phyloP scores from a whole-genome alignment of 1,140 invertebrate species.

The Drosophila seguyi region DNA sequence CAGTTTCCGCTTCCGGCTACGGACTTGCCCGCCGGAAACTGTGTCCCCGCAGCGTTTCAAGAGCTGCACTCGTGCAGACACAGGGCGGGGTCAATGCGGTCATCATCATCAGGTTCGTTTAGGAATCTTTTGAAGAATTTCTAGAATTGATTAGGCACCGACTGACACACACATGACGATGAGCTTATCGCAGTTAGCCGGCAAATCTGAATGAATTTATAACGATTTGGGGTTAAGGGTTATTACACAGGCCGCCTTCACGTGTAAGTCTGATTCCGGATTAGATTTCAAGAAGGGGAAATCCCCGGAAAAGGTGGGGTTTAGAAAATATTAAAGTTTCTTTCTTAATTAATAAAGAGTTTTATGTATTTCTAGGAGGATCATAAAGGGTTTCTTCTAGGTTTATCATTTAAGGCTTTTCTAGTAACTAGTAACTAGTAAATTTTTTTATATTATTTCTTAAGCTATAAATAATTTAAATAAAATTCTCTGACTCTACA shows the following conservation, averaged over 20 bases:
- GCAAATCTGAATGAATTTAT: slow-evolving; percentile 32
- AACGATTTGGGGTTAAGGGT: neutral
- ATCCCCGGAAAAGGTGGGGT: neutral
- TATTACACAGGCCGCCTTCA: slow-evolving; percentile 8
- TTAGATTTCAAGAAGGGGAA: slow-evolving; percentile 9
- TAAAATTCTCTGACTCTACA: too few species aligned
- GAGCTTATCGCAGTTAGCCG: neutral
- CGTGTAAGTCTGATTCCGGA: slow-evolving; percentile 13
- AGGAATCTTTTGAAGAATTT: slow-evolving; percentile 28
- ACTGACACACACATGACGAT: slow-evolving; percentile 4
- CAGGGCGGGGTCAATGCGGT: slow-evolving; percentile 8
- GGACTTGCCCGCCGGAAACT: slow-evolving; percentile 15
- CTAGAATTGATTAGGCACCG: slow-evolving; percentile 42
- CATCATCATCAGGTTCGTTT: slow-evolving; percentile 19
- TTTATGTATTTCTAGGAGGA: neutral
- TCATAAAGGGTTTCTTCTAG: neutral
- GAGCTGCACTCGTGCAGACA: slow-evolving; percentile 25
- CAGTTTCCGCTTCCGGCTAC: slow-evolving; percentile 28
- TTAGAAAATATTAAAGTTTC: neutral
- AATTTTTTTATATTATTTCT: too few species aligned
- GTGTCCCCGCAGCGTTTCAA: neutral
- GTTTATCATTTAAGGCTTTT: neutral
- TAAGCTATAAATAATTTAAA: neutral
- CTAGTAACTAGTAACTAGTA: too few species aligned
- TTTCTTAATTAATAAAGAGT: too few species aligned